Evolutionary conservation across 2,113 vertebrate species (phyloP), one percentile per base, ranked within the genome.

Genomic region (Hippopotamus amphibius): DNA sequence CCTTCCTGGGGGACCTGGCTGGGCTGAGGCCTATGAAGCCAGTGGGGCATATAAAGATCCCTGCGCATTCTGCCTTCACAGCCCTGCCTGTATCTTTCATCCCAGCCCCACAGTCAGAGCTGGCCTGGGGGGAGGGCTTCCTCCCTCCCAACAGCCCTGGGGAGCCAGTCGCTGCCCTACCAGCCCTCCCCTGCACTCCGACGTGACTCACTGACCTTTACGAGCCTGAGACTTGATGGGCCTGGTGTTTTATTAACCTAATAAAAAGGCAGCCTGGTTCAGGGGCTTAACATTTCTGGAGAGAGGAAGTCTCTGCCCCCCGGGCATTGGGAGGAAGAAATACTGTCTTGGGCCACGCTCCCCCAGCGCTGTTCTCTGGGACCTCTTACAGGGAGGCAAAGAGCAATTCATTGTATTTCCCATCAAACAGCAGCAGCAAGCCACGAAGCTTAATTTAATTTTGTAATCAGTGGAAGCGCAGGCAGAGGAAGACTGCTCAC

Each of bases 211-310:
- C 85, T 97, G 98, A 98, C 98, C 98, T 98, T 98, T 98, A 98
- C 74, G 13, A 97, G 97, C 92, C 94, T 46, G 94, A 90, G 97
- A 96, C 96, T 97, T 98, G 98, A 98, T 98, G 96, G 97, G 91
- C 57, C 97, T 96, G 92, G 97, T 98, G 97, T 98, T 98, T 98
- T 98, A 98, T 98, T 98, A 98, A 97, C 93, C 95, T 98, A 98
- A 98, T 98, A 98, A 98, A 98, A 98, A 94, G 95, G 80, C 96
- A 90, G 96, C 80, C 94, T 82, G 81, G 93, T 96, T 87, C 95
- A 97, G 95, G 97, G 95, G 97, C 96, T 97, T 98, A 98, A 97
- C 97, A 97, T 97, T 97, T 97, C 97, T 97, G 71, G 79, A 95
- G 94, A 97, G 87, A 98, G 95, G 95, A 97, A 95, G 83, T 84